Evolutionary conservation across 2,797 vertebrate genomes (phyloP).

Genomic region (Acanthurus lineatus): DNA sequence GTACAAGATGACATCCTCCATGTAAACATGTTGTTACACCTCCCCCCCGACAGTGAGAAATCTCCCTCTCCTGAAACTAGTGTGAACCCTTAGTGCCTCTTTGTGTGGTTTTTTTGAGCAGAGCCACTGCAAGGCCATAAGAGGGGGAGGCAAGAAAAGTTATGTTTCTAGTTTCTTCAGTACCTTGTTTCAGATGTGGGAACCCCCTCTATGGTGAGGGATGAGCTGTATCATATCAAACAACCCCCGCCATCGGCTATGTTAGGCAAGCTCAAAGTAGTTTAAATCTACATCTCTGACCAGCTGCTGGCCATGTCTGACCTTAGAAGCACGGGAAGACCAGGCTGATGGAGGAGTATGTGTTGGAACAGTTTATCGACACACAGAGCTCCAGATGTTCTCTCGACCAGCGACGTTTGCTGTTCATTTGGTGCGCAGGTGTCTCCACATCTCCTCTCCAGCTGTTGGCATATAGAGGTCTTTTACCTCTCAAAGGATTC

Average conservation of each 20-base stretch:
- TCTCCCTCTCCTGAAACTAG: slow-evolving; percentile 53
- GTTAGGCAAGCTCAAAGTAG: slow-evolving; percentile 66
- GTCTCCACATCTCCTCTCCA: slow-evolving; percentile 85
- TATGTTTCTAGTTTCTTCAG: slow-evolving; percentile 71
- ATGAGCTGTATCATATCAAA: slow-evolving; percentile 77
- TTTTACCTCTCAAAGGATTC: slow-evolving; percentile 82
- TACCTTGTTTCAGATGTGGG: slow-evolving; percentile 78
- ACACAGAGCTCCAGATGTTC: slow-evolving; percentile 84
- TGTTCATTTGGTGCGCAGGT: slow-evolving; percentile 87
- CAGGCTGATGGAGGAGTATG: slow-evolving; percentile 67
- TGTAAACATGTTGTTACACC: slow-evolving; percentile 63
- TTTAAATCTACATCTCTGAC: slow-evolving; percentile 74
- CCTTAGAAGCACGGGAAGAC: slow-evolving; percentile 76
- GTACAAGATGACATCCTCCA: slow-evolving; percentile 53
- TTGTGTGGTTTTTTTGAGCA: slow-evolving; percentile 72
- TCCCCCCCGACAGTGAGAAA: slow-evolving; percentile 31
- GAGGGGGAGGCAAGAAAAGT: slow-evolving; percentile 68
- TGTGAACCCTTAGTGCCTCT: slow-evolving; percentile 71
- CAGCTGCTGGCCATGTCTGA: slow-evolving; percentile 79
- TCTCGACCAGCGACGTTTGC: slow-evolving; percentile 65
- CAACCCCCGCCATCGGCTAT: slow-evolving; percentile 47
- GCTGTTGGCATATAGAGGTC: slow-evolving; percentile 79
- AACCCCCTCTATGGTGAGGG: slow-evolving; percentile 44
- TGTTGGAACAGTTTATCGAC: slow-evolving; percentile 71
- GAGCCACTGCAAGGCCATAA: slow-evolving; percentile 65